phyloP scores from a whole-genome alignment of 2,797 vertebrate species.

The Glossophaga mutica region DNA sequence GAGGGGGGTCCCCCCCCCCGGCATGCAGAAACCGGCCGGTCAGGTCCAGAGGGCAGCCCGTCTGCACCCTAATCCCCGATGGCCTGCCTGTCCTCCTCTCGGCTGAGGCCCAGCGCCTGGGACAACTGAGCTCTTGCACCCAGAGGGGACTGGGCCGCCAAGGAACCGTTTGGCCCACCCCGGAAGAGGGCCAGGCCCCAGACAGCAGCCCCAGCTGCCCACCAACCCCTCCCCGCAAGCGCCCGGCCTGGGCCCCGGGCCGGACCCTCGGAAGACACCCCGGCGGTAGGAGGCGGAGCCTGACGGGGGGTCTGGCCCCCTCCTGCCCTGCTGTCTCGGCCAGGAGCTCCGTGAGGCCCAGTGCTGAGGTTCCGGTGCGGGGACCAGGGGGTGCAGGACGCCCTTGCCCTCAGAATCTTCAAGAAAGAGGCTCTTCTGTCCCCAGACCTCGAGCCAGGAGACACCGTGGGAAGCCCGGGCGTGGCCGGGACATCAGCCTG shows the following conservation, averaged over 20 bases:
- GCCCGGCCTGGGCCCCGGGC: background rate
- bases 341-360: accelerated
- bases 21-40: background rate
- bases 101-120: background rate
- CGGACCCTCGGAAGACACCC: background rate
- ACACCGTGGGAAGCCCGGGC: background rate
- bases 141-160: background rate
- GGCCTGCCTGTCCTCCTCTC: background rate
- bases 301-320: accelerated
- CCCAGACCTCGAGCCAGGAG: background rate
- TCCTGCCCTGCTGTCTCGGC: background rate
- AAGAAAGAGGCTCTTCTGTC: background rate
- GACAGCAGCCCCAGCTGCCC: background rate
- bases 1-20: background rate
- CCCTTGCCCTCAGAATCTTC: background rate
- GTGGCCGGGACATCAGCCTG: background rate
- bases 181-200: background rate
- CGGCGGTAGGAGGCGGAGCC: background rate
- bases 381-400: background rate
- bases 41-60: accelerated
- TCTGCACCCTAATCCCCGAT: accelerated
- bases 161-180: background rate
- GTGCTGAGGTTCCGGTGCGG: accelerated
- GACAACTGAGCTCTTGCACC: background rate
- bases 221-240: accelerated